A percentile compares a stretch with the other conserved stretches of the same genome.
Evolutionary conservation across 2,888 invertebrate genomes (phyloP).

Genomic region (Hedya salicella): DNA sequence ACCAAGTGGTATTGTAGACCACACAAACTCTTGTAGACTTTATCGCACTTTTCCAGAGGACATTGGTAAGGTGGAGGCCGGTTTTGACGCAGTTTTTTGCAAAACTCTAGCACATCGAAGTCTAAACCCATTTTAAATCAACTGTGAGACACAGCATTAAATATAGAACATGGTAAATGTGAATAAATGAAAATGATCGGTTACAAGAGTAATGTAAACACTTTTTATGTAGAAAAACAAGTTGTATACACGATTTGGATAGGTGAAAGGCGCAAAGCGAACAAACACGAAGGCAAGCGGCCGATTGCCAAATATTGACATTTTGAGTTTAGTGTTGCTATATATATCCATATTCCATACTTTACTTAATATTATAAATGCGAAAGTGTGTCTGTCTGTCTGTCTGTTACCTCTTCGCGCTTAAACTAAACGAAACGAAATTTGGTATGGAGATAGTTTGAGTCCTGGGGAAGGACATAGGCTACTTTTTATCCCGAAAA

Average conservation of each 20-base stretch:
- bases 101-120: constrained; percentile 94
- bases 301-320: constrained; percentile 26
- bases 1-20: constrained; percentile 94
- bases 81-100: constrained; percentile 91
- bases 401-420: too few species aligned
- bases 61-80: constrained; percentile 94
- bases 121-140: constrained; percentile 89
- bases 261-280: constrained; percentile 52
- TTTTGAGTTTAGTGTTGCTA: neutral
- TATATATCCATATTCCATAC: too few species aligned
- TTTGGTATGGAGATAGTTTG: too few species aligned
- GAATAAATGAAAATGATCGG: neutral
- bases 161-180: constrained; percentile 24
- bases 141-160: constrained; percentile 21
- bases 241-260: constrained; percentile 24
- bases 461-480: too few species aligned
- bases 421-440: too few species aligned
- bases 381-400: too few species aligned
- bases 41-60: constrained; percentile 93
- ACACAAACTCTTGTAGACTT: constrained; percentile 93
- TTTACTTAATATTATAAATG: too few species aligned
- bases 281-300: constrained; percentile 23
- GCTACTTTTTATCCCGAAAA: too few species aligned
- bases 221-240: constrained; percentile 32
- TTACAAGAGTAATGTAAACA: constrained; percentile 12